Base-by-base conservation (phyloP, 2,113 vertebrate genomes). In the Choloepus hoffmanni region DNA sequence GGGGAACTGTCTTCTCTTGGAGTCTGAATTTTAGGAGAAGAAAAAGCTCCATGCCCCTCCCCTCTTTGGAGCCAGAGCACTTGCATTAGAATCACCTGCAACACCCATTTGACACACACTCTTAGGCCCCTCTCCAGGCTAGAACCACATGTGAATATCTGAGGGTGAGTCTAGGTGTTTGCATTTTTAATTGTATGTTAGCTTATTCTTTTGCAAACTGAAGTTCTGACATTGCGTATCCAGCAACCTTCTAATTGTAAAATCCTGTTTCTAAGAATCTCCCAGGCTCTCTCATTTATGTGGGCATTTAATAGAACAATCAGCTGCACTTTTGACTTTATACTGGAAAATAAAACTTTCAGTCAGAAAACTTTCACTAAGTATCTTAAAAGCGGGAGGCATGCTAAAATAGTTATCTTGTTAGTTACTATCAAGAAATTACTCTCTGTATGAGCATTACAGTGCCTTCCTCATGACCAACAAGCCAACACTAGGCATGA, bases 381-480 rank as follows among this genome's bases (percentile, higher is more conserved):
- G 45, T 65, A 65, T 45, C 30, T 60, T 83, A 58, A 48, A 58
- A 50, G 23, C 13, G 36, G 90, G 83, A 67, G 12, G 65, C 19
- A 43, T 8, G 58, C 60, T 63, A 36, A 85, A 86, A 40, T 14
- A 62, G 73, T 85, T 89, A 79, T 12, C n/a, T 92, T 58, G 12
- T 53, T 94, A 78, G 89, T 63, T 83, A 85, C 63, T 62, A 58
- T 62, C 67, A n/a, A 89, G 65, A 93, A 82, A 45, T 40, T 5
- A 58, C 65, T 74, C 89, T 62, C 55, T 14, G 48, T 65, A 63
- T 76, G 33, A 84, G 45, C n/a, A 36, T 13, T 19, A 63, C 0
- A 18, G 45, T 45, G 28, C 40, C 81, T 33, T 14, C 55, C 36
- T 89, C 72, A 87, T 48, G 68, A 92, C 87, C 12, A 88, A 85